Conservation (phyloP, 2,888 invertebrate genomes). For the Apoderus coryli region DNA sequence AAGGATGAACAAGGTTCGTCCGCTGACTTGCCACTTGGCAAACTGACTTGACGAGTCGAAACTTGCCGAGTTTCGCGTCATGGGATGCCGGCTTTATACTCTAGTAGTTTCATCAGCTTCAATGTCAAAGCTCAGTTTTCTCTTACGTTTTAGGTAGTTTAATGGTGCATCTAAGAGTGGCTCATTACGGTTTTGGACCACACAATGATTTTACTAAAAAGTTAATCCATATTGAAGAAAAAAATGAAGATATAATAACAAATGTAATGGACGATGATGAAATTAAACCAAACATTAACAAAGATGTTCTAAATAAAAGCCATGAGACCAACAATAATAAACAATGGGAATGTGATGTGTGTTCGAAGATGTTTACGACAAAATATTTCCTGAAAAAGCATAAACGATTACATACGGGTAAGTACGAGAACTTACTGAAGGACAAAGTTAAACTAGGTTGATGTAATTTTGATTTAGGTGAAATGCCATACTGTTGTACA, state of each 20-base stretch:
- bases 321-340: constrained; percentile 39
- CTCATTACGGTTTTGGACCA: constrained; percentile 47
- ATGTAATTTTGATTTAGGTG: constrained; percentile 43
- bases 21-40: too few relatives aligned
- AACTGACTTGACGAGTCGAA: too few relatives aligned
- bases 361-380: constrained; percentile 72
- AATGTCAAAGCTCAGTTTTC: too few relatives aligned
- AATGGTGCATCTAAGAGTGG: constrained; percentile 59
- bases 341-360: constrained; percentile 77
- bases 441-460: constrained; percentile 1
- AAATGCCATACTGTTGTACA: constrained; percentile 73
- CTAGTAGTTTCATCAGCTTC: too few relatives aligned
- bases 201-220: constrained; percentile 12
- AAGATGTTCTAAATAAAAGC: too few relatives aligned
- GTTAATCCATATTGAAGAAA: constrained; percentile 6
- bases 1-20: too few relatives aligned
- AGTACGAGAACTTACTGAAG: too few relatives aligned
- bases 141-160: too few relatives aligned
- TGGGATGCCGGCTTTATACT: too few relatives aligned
- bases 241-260: constrained; percentile 3
- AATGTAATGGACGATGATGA: constrained; percentile 4
- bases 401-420: constrained; percentile 71
- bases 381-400: constrained; percentile 84
- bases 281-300: too few relatives aligned
- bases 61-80: too few relatives aligned